Conservation (phyloP, 2,888 invertebrate genomes). For the Pammene fasciana region DNA sequence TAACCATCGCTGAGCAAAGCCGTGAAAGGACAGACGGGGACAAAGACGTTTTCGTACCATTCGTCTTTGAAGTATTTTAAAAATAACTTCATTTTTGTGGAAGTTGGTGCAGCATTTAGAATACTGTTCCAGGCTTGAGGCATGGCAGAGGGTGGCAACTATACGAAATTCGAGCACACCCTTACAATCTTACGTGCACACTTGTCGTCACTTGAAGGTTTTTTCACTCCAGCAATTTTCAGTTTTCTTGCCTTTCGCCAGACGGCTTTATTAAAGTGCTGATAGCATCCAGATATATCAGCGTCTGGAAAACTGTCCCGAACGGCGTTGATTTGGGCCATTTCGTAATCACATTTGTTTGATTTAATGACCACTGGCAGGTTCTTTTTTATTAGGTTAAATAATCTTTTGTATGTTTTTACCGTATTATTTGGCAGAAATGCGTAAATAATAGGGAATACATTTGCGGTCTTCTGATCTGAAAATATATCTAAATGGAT, state of each 20-base stretch:
- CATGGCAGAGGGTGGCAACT: slow-evolving; percentile 12
- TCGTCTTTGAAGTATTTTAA: slow-evolving; percentile 17
- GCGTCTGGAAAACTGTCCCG: not conserved
- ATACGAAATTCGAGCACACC: slow-evolving; percentile 14
- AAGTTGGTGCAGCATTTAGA: slow-evolving; percentile 12
- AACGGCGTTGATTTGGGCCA: not conserved
- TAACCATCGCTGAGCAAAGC: no score
- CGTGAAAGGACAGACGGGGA: no score
- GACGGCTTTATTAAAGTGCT: slow-evolving; percentile 15
- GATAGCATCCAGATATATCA: not conserved
- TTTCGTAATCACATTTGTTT: not conserved
- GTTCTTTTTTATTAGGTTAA: not conserved
- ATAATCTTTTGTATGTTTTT: not conserved
- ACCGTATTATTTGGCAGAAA: not conserved
- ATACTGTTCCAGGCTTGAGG: slow-evolving; percentile 14
- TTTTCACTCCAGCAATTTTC: slow-evolving; percentile 16
- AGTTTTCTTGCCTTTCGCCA: slow-evolving; percentile 11
- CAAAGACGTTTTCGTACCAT: no score
- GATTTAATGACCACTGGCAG: not conserved
- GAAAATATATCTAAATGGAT: not conserved
- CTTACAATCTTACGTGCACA: slow-evolving; percentile 14
- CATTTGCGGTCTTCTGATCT: not conserved
- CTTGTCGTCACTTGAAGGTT: slow-evolving; percentile 11
- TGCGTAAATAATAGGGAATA: not conserved
- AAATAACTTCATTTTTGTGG: slow-evolving; percentile 15